Base-by-base conservation (phyloP, 2,888 invertebrate species). In the Drosophila infuscata region DNA sequence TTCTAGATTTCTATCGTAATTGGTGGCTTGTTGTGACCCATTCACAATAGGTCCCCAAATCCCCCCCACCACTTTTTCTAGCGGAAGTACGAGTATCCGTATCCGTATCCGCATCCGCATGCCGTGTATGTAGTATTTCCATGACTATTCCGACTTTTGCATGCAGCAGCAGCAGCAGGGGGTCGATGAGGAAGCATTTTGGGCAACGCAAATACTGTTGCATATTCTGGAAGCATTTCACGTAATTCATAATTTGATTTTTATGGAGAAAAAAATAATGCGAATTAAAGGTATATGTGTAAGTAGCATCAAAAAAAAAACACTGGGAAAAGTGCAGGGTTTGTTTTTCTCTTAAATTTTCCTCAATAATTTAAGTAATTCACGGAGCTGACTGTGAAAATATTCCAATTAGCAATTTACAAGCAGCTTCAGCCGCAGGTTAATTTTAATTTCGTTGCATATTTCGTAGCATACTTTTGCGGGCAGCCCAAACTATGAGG, bases 1-100 rank as follows among this genome's bases (percentile, higher is more conserved):
- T 88, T 81, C 81, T 86, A 88, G 84, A 85, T 85, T 86, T 88
- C 79, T 70, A 85, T 85, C 89, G 84, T 85, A 85, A 85, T 85
- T 85, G 84, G 89, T 87, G 84, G 84, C 89, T 88, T 83, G 87
- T 88, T 88, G 81, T 71, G 66, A 62, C 46, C 66, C 80, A 79
- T 78, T 79, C 61, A 70, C 75, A 75, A 63, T 70, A 43, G 8
- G 46, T 2, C n/a, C 43, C 38, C 11, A n/a, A 8, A 5, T 25
- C 46, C 35, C 15, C 12, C 48, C 3, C 3, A 11, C 35, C 35
- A 25, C 46, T 25, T 3, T 25, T 8, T 3, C 46, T 3, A 46
- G 20, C 77, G 77, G 77, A 78, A 71, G 63, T 67, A 49, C 70
- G 54, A 71, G 77, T 71, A 74, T 79, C 77, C 78, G 78, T 69